Percentiles rank a stretch among this genome's conserved stretches.
Evolutionary conservation across 1,140 invertebrate species (phyloP).

Genomic region (Caerostris darwini): DNA sequence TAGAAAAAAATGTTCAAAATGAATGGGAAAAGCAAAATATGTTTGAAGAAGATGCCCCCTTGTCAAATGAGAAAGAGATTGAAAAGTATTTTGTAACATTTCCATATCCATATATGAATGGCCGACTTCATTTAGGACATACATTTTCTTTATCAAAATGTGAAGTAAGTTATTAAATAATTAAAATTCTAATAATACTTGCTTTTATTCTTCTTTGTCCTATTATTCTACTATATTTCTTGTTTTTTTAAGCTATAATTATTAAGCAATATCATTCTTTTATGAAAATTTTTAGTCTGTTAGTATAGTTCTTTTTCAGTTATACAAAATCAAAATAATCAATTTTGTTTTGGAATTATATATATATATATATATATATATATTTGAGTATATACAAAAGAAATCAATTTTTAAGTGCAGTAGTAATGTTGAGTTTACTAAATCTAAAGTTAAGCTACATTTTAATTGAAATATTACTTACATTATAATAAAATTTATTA

Average conservation of each 20-base stretch:
- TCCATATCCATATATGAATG: conserved; percentile 99
- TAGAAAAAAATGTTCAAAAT: conserved; percentile 91
- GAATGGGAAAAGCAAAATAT: conserved; percentile 91
- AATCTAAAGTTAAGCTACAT: too few relatives aligned
- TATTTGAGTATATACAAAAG: too few relatives aligned
- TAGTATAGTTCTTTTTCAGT: too few relatives aligned
- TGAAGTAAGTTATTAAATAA: conserved; percentile 85
- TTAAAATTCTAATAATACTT: too few relatives aligned
- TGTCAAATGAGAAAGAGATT: not conserved
- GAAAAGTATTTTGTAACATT: conserved; percentile 97
- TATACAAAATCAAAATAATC: too few relatives aligned
- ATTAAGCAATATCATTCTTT: not conserved
- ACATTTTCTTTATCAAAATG: conserved; percentile 98
- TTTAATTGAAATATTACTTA: too few relatives aligned
- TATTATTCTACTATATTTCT: not conserved
- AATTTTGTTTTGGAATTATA: too few relatives aligned
- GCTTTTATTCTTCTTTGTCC: too few relatives aligned
- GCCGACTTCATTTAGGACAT: conserved; percentile 97
- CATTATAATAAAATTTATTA: too few relatives aligned
- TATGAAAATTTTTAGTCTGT: not conserved
- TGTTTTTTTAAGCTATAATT: not conserved
- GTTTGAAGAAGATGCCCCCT: conserved; percentile 83
- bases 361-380: too few relatives aligned
- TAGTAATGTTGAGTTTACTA: too few relatives aligned
- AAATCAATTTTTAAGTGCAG: too few relatives aligned